Evolutionary conservation across 2,888 invertebrate species (phyloP).

Genomic region (Drosophila crucigera): DNA sequence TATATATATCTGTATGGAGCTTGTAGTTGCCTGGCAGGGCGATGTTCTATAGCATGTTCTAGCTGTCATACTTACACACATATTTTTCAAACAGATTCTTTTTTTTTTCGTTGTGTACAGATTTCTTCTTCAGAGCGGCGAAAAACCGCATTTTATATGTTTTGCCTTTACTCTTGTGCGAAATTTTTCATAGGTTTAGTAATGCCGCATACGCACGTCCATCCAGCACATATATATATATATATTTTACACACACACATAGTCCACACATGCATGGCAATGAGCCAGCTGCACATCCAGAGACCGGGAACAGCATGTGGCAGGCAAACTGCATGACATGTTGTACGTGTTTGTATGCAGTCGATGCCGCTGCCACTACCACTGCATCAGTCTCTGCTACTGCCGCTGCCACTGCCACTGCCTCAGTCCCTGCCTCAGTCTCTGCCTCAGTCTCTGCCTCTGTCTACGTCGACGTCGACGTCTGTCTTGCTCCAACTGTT

Average conservation of each 20-base stretch:
- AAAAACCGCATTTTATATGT: conserved; percentile 78
- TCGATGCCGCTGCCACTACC: conserved; percentile 21
- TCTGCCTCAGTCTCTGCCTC: background rate
- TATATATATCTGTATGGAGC: background rate
- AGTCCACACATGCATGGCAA: conserved; percentile 32
- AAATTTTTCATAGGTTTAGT: conserved; percentile 75
- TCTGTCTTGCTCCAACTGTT: conserved; percentile 54
- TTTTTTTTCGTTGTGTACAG: conserved; percentile 44
- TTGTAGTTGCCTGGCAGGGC: conserved; percentile 9
- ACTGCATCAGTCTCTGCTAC: conserved; percentile 4
- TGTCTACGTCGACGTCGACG: conserved; percentile 35
- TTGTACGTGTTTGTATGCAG: conserved; percentile 71
- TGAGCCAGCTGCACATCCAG: conserved; percentile 23
- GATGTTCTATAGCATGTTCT: conserved; percentile 44
- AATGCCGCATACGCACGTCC: conserved; percentile 46
- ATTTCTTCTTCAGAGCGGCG: conserved; percentile 49
- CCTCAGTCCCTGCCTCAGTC: conserved; percentile 9
- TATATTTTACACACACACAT: conserved; percentile 2
- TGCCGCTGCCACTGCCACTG: conserved; percentile 2
- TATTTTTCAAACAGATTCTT: conserved; percentile 62
- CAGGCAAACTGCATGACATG: conserved; percentile 66
- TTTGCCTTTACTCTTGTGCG: conserved; percentile 65
- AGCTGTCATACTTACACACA: conserved; percentile 65
- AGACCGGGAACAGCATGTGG: conserved; percentile 21
- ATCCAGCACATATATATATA: conserved; percentile 18